A percentile compares a stretch with the other conserved stretches of the same genome.
phyloP scores from a whole-genome alignment of 2,113 vertebrate genomes.

The Ctenodactylus gundi region DNA sequence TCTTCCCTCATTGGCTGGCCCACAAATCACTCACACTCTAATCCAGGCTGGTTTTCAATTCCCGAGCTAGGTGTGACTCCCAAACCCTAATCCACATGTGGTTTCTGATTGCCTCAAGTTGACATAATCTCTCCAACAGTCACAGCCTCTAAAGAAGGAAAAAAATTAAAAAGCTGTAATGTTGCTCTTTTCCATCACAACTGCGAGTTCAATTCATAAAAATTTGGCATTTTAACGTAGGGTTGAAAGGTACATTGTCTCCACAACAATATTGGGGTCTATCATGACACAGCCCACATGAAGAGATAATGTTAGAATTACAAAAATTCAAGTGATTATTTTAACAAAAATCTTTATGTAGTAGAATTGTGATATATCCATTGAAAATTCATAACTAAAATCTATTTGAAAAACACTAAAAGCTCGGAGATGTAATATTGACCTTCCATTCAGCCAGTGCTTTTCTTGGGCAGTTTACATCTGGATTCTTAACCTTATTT shows the following conservation, averaged over 20 bases:
- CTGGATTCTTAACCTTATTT: neutral
- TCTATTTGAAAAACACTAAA: neutral
- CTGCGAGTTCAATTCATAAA: neutral
- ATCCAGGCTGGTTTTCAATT: no score
- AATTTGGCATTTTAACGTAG: neutral
- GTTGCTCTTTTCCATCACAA: neutral
- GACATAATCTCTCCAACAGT: no score
- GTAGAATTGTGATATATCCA: neutral
- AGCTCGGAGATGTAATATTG: neutral
- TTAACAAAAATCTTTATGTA: neutral
- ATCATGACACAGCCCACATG: neutral
- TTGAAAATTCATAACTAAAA: neutral
- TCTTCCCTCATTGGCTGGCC: no score
- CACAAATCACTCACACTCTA: no score
- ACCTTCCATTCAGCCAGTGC: neutral
- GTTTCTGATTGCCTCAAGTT: no score
- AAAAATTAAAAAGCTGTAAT: neutral
- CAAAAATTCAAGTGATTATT: neutral
- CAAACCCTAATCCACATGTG: no score
- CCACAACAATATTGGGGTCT: neutral
- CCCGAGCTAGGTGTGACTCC: no score
- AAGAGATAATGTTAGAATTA: neutral
- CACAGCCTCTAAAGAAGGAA: no score
- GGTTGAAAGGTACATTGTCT: neutral
- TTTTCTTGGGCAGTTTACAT: neutral